A percentile compares a stretch with the other conserved stretches of the same genome.
Evolutionary conservation across 2,797 vertebrate species (phyloP).

Genomic region (Thamnophis elegans): DNA sequence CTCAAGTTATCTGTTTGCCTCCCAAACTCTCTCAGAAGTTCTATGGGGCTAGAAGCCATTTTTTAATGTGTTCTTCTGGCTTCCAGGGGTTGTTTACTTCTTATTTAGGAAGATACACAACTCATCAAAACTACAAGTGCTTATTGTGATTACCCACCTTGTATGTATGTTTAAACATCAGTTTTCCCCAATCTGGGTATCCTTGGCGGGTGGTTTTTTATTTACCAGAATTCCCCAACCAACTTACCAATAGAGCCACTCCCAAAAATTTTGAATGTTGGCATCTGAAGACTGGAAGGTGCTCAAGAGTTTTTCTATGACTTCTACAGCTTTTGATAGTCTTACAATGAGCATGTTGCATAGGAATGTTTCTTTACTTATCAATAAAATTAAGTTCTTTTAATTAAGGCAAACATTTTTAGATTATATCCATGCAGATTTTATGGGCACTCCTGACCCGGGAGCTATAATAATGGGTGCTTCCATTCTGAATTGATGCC

Average conservation of each 20-base stretch:
- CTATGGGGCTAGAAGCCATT: background rate
- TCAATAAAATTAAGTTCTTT: background rate
- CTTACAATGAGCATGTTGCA: background rate
- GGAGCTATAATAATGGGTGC: background rate
- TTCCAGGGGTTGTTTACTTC: background rate
- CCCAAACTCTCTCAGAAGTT: background rate
- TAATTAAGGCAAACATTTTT: constrained; percentile 20
- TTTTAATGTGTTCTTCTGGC: background rate
- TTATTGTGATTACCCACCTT: background rate
- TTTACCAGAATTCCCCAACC: background rate
- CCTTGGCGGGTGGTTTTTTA: background rate
- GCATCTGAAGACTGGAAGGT: background rate
- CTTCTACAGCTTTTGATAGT: background rate
- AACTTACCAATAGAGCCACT: background rate
- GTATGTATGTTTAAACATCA: background rate
- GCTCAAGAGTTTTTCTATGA: background rate
- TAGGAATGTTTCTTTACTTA: background rate
- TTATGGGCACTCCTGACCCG: no score
- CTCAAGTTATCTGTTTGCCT: background rate
- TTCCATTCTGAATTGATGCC: background rate
- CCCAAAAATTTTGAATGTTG: background rate
- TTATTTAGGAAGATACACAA: background rate
- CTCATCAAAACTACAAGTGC: background rate
- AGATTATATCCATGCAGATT: background rate
- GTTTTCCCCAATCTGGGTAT: background rate